phyloP scores from a whole-genome alignment of 2,888 invertebrate species.

The Trichogramma dendrolimi region DNA sequence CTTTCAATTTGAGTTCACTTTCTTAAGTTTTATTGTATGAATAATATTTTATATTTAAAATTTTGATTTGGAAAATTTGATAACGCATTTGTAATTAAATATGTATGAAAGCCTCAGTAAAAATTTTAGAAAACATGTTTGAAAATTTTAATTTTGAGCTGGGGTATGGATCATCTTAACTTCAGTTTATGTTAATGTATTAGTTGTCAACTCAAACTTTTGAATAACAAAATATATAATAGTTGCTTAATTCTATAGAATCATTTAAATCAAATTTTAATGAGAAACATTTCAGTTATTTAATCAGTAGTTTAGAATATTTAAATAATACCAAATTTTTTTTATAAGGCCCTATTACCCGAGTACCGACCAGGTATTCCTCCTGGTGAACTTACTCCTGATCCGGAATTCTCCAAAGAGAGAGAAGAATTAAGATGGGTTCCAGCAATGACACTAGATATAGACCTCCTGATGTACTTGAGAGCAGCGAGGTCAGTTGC shows the following conservation, averaged over 20 bases:
- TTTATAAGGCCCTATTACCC: conserved; percentile 61
- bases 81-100: not conserved
- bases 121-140: too few species aligned
- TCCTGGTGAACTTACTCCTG: conserved; percentile 52
- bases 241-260: too few species aligned
- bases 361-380: conserved; percentile 55
- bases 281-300: too few species aligned
- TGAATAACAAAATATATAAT: too few species aligned
- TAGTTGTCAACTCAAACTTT: too few species aligned
- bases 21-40: not conserved
- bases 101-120: too few species aligned
- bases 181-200: too few species aligned
- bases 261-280: too few species aligned
- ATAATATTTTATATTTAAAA: conserved; percentile 1
- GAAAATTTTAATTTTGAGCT: too few species aligned
- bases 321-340: conserved; percentile 29
- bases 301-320: too few species aligned
- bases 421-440: conserved; percentile 91
- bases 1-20: not conserved
- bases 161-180: too few species aligned
- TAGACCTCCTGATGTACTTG: conserved; percentile 95
- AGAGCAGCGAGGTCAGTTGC: conserved; percentile 96
- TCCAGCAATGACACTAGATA: conserved; percentile 87
- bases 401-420: conserved; percentile 56
- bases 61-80: not conserved